Percentiles rank a stretch among this genome's conserved stretches.
Conservation (phyloP, 1,140 invertebrate genomes). For the Drosophila miranda region DNA sequence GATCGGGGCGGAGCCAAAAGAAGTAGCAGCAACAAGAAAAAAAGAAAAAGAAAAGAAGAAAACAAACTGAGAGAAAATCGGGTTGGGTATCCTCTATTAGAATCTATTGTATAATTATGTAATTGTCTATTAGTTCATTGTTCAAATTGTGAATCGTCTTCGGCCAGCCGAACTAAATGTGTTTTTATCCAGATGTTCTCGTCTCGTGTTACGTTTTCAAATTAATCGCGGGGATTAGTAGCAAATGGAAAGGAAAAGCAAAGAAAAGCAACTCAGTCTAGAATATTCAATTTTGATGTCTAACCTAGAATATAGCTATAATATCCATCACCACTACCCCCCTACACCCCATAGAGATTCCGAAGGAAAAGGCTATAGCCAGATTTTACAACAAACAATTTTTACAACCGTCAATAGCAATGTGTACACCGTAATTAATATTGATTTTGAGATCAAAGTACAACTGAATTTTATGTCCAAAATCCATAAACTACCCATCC, state of each 20-base stretch:
- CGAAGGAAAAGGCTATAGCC: not conserved
- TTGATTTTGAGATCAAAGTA: constrained; percentile 22
- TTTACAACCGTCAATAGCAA: constrained; percentile 13
- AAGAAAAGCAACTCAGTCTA: constrained; percentile 30
- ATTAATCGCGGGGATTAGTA: constrained; percentile 40
- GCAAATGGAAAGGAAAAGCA: constrained; percentile 34
- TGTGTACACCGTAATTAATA: constrained; percentile 16
- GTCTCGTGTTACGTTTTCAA: constrained; percentile 41
- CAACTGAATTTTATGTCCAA: constrained; percentile 4
- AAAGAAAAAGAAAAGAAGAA: not conserved
- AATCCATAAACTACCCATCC: constrained; percentile 3
- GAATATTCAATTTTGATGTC: constrained; percentile 35
- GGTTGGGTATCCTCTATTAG: constrained; percentile 68
- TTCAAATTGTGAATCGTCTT: constrained; percentile 57
- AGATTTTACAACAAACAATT: constrained; percentile 25
- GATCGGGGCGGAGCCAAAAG: constrained; percentile 56
- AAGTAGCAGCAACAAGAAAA: constrained; percentile 6
- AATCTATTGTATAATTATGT: constrained; percentile 64
- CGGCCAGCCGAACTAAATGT: constrained; percentile 39
- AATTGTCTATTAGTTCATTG: constrained; percentile 67
- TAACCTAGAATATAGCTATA: constrained; percentile 31
- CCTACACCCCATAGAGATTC: not conserved
- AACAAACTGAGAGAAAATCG: constrained; percentile 35
- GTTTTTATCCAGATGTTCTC: constrained; percentile 26
- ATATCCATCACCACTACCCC: not conserved